Conservation (phyloP, 2,797 vertebrate species). For the Crenichthys baileyi region DNA sequence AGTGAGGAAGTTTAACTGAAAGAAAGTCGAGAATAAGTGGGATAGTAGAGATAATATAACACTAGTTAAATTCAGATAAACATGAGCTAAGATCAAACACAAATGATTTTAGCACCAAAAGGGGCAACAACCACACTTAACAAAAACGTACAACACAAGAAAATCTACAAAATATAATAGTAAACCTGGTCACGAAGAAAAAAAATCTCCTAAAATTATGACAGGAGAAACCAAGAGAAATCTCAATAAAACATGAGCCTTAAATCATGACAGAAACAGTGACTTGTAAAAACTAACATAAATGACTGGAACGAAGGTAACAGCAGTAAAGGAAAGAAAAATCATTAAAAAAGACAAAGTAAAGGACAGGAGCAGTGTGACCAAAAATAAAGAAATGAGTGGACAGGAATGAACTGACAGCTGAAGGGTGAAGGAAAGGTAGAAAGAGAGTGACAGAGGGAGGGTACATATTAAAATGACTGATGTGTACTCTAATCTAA, state of each 20-base stretch:
- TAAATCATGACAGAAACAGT: not conserved
- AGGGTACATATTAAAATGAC: slow-evolving; percentile 61
- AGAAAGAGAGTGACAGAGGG: slow-evolving; percentile 9
- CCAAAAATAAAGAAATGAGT: not conserved
- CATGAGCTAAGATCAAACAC: not conserved
- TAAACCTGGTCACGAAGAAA: not conserved
- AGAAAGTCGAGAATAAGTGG: not conserved
- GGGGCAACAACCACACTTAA: not conserved
- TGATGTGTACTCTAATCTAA: slow-evolving; percentile 56
- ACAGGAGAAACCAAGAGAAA: not conserved
- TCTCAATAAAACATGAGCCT: not conserved
- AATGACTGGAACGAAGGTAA: not conserved
- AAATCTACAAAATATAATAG: not conserved
- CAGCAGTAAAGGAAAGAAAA: not conserved
- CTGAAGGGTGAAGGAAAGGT: slow-evolving; percentile 14
- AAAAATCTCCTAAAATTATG: not conserved
- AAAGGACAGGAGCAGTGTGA: not conserved
- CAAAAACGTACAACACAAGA: not conserved
- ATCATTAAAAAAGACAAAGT: not conserved
- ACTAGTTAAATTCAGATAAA: not conserved
- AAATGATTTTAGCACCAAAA: not conserved
- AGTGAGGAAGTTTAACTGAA: not conserved
- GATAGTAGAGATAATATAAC: not conserved
- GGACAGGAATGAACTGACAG: not conserved
- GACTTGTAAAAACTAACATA: not conserved